Conservation (phyloP, 1,140 invertebrate species). For the Druon quercuslanigerum region DNA sequence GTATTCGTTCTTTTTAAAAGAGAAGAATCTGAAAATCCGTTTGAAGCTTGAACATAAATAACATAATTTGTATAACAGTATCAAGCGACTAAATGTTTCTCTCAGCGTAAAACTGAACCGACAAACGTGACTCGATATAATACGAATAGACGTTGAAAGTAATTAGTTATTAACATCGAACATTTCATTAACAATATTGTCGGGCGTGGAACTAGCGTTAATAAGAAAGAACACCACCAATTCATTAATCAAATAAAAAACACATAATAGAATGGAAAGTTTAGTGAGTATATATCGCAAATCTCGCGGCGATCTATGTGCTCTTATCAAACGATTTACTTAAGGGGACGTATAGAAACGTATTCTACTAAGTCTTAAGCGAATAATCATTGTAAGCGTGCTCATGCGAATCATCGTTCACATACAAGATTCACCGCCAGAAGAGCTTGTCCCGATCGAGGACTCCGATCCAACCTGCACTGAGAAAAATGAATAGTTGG, state of each 20-base stretch:
- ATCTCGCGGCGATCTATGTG: not conserved
- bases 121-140: constrained; percentile 11
- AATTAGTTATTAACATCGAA: constrained; percentile 22
- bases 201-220: not conserved
- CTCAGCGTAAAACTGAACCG: not conserved
- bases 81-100: constrained; percentile 10
- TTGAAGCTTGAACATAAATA: not conserved
- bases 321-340: not conserved
- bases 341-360: not conserved
- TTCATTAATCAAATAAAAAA: not conserved
- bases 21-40: not conserved
- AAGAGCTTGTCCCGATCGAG: constrained; percentile 42
- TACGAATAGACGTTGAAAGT: constrained; percentile 12
- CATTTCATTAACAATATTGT: constrained; percentile 24
- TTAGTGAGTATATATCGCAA: not conserved
- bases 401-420: constrained; percentile 34
- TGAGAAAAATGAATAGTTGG: too few species aligned
- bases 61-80: not conserved
- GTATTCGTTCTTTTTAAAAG: not conserved
- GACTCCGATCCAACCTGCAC: constrained; percentile 51
- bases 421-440: constrained; percentile 37
- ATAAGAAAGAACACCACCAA: not conserved
- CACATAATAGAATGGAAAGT: not conserved
- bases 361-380: constrained; percentile 40
- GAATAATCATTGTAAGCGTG: constrained; percentile 50